Conservation (phyloP, 2,888 invertebrate species). For the Synanthedon andrenaeformis region DNA sequence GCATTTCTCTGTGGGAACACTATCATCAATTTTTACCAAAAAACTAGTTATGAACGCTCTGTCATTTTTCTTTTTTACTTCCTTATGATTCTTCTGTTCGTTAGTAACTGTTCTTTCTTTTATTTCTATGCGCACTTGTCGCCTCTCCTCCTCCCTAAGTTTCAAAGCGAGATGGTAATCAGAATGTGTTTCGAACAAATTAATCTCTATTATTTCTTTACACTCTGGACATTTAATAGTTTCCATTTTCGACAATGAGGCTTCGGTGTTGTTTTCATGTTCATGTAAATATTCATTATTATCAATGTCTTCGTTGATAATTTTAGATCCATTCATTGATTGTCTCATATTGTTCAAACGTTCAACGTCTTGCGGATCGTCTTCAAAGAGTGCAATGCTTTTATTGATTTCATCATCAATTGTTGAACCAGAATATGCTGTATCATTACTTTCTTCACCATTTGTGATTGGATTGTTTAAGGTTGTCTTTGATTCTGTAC, state of each 20-base stretch:
- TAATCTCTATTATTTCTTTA: conserved; percentile 63
- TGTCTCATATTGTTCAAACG: conserved; percentile 44
- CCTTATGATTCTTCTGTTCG: conserved; percentile 8
- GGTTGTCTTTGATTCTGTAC: conserved; percentile 6
- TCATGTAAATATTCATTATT: not conserved
- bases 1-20: conserved; percentile 66
- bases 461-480: conserved; percentile 35
- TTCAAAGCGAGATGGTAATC: conserved; percentile 81
- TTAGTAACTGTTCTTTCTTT: conserved; percentile 18
- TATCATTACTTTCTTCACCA: conserved; percentile 49
- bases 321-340: conserved; percentile 9
- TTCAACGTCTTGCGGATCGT: conserved; percentile 35
- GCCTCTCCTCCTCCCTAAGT: conserved; percentile 70
- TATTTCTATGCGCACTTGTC: conserved; percentile 28
- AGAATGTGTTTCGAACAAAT: conserved; percentile 75
- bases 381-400: conserved; percentile 55
- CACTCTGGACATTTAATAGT: conserved; percentile 74
- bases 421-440: conserved; percentile 52
- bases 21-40: conserved; percentile 52
- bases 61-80: conserved; percentile 26
- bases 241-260: conserved; percentile 12
- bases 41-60: conserved; percentile 44
- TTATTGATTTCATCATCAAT: conserved; percentile 61
- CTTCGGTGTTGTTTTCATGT: not conserved
- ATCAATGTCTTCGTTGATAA: not conserved